Base-by-base conservation (phyloP, 2,113 vertebrate species). In the Gorsachius goisagi region DNA sequence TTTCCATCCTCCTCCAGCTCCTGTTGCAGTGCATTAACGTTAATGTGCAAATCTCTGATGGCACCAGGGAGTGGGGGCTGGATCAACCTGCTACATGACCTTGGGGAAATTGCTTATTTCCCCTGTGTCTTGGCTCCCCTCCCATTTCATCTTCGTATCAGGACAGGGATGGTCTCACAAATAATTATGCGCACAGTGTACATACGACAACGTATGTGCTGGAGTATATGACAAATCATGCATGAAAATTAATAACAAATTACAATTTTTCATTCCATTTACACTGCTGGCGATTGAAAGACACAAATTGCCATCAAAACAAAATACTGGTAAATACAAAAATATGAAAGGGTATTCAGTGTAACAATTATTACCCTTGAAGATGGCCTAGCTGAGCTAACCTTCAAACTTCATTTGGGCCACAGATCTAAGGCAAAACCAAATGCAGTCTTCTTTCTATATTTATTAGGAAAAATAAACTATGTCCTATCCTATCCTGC, bases 341-440 rank as follows among this genome's bases (percentile, higher is more conserved):
- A 68, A 2, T 11, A 20, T 20, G 35, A 30, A 41, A 28, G 2
- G 0, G 1, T n/a, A 8, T 66, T 77, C 4, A 1, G 14, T 20
- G 8, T 9, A 50, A 49, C 18, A 11, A 30, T 24, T 64, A 23
- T 33, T 53, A 16, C 32, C 19, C n/a, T 2, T 52, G 63, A 68
- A 56, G n/a, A 35, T 9, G 16, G 32, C 14, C 20, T 19, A 4
- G 1, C 73, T 47, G 64, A 71, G 32, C 17, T 35, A 66, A 71
- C 44, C 62, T 56, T 80, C 39, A 23, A 26, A 47, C 9, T 37
- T 55, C 17, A 59, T 37, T 37, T 74, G 21, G 17, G 37, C 47
- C 73, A 63, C 32, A 63, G 21, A 81, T 20, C 17, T 50, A n/a
- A 74, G 55, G 56, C 73, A 81, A 45, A 91, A 50, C 1, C 12